Conservation (phyloP, 2,797 vertebrate species). For the Clangula hyemalis region DNA sequence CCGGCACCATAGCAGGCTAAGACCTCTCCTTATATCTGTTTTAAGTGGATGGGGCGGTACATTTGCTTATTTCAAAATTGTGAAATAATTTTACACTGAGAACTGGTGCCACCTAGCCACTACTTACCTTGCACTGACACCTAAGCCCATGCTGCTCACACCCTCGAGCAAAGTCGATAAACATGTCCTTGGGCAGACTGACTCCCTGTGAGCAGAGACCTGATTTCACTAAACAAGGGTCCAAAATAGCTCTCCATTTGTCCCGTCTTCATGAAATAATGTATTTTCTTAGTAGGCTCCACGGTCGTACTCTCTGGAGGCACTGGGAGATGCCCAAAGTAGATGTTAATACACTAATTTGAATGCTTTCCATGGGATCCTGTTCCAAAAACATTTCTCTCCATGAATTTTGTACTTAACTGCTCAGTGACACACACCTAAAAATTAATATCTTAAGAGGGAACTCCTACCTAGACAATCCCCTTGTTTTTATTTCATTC, state of each 20-base stretch:
- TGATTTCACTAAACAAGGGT: neutral
- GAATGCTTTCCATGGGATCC: neutral
- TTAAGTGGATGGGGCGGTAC: neutral
- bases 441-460: neutral
- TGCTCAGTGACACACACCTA: neutral
- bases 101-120: neutral
- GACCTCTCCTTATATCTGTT: neutral
- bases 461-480: neutral
- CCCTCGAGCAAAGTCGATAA: neutral
- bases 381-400: neutral
- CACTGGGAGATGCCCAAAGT: neutral
- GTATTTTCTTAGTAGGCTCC: neutral
- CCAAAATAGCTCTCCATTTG: neutral
- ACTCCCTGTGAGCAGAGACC: neutral
- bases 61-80: neutral
- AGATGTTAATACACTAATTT: neutral
- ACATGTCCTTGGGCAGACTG: neutral
- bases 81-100: neutral
- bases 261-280: neutral
- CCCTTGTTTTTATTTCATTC: neutral
- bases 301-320: neutral
- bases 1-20: neutral
- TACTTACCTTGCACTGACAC: neutral
- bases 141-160: neutral
- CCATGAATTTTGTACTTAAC: neutral